Conservation (phyloP, 2,888 invertebrate species). For the Miltochrista miniata region DNA sequence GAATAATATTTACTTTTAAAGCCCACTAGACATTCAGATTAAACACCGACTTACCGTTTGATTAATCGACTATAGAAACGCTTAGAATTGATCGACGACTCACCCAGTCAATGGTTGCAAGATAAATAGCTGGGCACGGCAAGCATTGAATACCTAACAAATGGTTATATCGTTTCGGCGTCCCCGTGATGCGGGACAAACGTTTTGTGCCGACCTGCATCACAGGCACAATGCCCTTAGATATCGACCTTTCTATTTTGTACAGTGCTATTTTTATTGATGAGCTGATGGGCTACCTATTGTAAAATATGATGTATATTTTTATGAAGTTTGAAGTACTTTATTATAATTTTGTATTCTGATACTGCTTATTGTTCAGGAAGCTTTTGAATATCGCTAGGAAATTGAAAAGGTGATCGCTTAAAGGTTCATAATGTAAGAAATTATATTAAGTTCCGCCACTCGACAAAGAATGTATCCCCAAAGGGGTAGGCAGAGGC, state of each 20-base stretch:
- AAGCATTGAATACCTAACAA: conserved; percentile 71
- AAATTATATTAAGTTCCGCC: not conserved
- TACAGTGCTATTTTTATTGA: conserved; percentile 46
- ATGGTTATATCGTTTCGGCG: conserved; percentile 55
- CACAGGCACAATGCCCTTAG: conserved; percentile 52
- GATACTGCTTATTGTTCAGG: too few species aligned
- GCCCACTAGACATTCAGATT: conserved; percentile 27
- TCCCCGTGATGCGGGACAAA: conserved; percentile 52
- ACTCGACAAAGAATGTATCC: too few species aligned
- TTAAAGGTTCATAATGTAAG: not conserved
- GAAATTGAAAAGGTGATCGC: not conserved
- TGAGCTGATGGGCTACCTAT: conserved; percentile 5
- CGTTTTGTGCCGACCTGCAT: conserved; percentile 64
- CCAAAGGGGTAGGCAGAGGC: too few species aligned
- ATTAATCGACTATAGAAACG: conserved; percentile 57
- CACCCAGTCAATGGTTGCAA: conserved; percentile 60
- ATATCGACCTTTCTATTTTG: conserved; percentile 43
- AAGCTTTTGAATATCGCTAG: too few species aligned
- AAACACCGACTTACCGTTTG: conserved; percentile 48
- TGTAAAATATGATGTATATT: conserved; percentile 4
- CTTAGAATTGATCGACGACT: conserved; percentile 62
- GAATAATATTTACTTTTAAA: conserved; percentile 15
- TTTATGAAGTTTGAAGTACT: not conserved
- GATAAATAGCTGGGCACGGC: conserved; percentile 61
- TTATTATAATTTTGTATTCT: too few species aligned